Evolutionary conservation across 2,888 invertebrate species (phyloP).

Genomic region (Lacanobia wlatinum): DNA sequence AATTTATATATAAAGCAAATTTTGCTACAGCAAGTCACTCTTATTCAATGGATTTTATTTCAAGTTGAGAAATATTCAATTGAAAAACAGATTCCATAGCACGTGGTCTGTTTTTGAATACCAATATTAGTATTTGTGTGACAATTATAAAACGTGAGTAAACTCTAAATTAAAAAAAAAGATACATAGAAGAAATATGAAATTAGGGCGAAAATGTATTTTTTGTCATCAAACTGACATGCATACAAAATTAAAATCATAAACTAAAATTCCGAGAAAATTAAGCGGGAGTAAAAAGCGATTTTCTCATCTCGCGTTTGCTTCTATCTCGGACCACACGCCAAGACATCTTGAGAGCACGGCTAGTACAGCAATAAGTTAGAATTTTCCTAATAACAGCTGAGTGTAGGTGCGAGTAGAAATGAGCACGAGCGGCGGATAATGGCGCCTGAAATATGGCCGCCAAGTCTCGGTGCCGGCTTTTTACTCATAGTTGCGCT

Average conservation of each 20-base stretch:
- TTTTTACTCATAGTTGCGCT: constrained; percentile 38
- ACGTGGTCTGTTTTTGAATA: no score
- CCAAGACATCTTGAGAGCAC: constrained; percentile 71
- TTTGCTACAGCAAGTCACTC: background rate
- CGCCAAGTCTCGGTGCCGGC: constrained; percentile 28
- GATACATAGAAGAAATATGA: no score
- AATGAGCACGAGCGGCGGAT: constrained; percentile 62
- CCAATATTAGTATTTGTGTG: no score
- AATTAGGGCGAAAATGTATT: no score
- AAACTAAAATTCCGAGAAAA: no score
- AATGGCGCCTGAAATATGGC: constrained; percentile 61
- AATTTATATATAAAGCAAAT: no score
- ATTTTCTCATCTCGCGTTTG: background rate
- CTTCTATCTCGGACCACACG: constrained; percentile 60
- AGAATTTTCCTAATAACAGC: constrained; percentile 87
- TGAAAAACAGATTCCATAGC: background rate
- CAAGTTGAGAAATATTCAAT: background rate
- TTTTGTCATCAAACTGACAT: no score
- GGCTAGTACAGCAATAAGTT: constrained; percentile 84
- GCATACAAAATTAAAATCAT: no score
- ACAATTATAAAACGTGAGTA: no score
- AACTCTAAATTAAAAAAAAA: no score
- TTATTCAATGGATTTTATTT: background rate
- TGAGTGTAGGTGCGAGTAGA: constrained; percentile 62
- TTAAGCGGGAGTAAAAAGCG: no score